Base-by-base conservation (phyloP, 2,113 vertebrate species). In the Microtus pennsylvanicus region DNA sequence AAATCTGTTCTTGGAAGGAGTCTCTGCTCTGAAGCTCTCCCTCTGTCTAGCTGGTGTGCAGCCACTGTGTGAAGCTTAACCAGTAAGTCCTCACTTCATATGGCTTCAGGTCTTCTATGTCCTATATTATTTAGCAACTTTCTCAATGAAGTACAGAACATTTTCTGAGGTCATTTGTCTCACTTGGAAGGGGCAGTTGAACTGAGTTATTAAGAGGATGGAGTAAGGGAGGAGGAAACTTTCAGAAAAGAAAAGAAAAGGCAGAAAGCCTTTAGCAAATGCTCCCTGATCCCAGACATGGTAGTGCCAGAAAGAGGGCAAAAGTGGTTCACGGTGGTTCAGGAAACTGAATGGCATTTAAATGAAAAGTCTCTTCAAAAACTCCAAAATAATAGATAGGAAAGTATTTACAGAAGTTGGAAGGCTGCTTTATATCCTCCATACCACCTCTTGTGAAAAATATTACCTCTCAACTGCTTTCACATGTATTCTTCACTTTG, bases 111-210 rank as follows among this genome's bases (percentile, higher is more conserved):
- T 96, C 89, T 94, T 96, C 87, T 8, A 7, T 93, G 82, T 91
- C 70, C 80, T 95, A 30, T 93, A 81, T 97, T 94, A 90, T 96
- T 95, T 50, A 89, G 75, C n/a, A 88, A 33, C 67, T 90, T 42
- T 93, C 12, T 95, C 65, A 96, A 58, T 30, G 45, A 96, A 93
- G 42, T 80, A 88, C 17, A 87, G 47, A 83, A 92, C 75, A 92
- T 97, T 94, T 94, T 89, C 92, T 87, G 75, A 91, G 85, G 70
- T 91, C 28, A 94, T 95, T 97, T 97, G 74, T 93, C 58, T 96
- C 76, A 91, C 74, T 88, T 89, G 58, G 93, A 85, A 83, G 74
- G 77, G 70, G 47, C 61, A 93, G 45, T 81, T 95, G 80, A 81
- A 87, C 67, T 88, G 83, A 93, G 7, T 61, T 90, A 14, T 42